Percentiles rank a stretch among this genome's conserved stretches.
Evolutionary conservation across 1,140 invertebrate species (phyloP).

Genomic region (Pseudomyrmex flavicornis): DNA sequence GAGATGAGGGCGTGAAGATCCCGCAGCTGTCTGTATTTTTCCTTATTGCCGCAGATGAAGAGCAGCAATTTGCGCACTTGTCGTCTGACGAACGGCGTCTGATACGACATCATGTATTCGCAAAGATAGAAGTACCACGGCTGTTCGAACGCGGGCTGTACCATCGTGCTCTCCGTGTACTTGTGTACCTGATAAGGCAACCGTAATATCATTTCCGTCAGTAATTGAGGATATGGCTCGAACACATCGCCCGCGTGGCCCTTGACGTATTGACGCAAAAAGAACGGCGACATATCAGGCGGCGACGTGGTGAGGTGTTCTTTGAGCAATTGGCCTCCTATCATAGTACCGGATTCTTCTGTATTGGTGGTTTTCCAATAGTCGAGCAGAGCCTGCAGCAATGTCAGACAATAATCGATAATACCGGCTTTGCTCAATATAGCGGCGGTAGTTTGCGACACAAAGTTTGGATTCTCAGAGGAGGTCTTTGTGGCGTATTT

Average conservation of each 20-base stretch:
- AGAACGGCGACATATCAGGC: conserved; percentile 98
- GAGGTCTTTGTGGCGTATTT: conserved; percentile 87
- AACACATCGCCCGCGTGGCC: conserved; percentile 96
- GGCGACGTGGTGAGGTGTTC: conserved; percentile 92
- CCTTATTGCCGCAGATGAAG: conserved; percentile 97
- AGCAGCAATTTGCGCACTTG: conserved; percentile 96
- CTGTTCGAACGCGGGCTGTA: conserved; percentile 86
- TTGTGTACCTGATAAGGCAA: conserved; percentile 97
- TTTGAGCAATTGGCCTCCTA: conserved; percentile 89
- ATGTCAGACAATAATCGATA: conserved; percentile 92
- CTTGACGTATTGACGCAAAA: conserved; percentile 96
- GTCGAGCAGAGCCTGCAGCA: conserved; percentile 92
- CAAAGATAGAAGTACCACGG: conserved; percentile 94
- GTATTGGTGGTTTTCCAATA: conserved; percentile 91
- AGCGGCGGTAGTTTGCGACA: conserved; percentile 91
- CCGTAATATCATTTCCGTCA: conserved; percentile 97
- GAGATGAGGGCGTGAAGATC: conserved; percentile 96
- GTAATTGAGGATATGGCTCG: conserved; percentile 95
- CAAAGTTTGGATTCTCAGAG: conserved; percentile 88
- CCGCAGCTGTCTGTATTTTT: conserved; percentile 96
- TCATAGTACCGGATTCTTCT: conserved; percentile 85
- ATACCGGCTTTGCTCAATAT: conserved; percentile 92
- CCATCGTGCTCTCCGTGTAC: conserved; percentile 87
- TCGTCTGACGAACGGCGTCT: conserved; percentile 91
- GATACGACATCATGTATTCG: conserved; percentile 98